Conservation (phyloP, 1,140 invertebrate species). For the Heliconius nattereri region DNA sequence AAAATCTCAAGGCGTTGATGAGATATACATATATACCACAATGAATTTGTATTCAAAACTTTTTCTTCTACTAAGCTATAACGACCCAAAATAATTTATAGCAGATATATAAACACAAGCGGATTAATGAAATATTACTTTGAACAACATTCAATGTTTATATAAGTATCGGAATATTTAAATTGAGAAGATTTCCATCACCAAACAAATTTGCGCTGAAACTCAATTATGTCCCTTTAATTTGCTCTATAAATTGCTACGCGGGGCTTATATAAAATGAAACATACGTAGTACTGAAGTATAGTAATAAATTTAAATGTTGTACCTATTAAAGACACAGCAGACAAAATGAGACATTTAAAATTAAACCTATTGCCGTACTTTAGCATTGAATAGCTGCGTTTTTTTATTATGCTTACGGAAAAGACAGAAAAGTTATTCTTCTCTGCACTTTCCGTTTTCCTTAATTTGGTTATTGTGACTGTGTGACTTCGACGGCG, state of each 20-base stretch:
- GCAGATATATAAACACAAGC: not conserved
- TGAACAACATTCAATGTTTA: constrained; percentile 2
- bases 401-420: too few species aligned
- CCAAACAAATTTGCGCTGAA: constrained; percentile 5
- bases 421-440: too few species aligned
- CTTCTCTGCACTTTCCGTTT: too few species aligned
- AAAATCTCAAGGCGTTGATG: too few species aligned
- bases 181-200: constrained; percentile 1
- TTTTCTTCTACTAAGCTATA: not conserved
- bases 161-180: not conserved
- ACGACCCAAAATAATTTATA: not conserved
- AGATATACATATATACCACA: too few species aligned
- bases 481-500: too few species aligned
- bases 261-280: not conserved
- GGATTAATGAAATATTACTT: not conserved
- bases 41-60: not conserved
- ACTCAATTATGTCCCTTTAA: constrained; percentile 11
- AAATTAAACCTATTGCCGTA: too few species aligned
- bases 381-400: too few species aligned
- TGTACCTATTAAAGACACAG: not conserved
- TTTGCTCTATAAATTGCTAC: constrained; percentile 7
- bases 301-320: not conserved
- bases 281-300: not conserved
- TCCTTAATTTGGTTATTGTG: too few species aligned
- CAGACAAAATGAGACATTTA: too few species aligned